These are phyloP conservation scores for Huso huso DNA, from an alignment of 2,797 vertebrate genomes.

Conservation along the genomic window DNA sequence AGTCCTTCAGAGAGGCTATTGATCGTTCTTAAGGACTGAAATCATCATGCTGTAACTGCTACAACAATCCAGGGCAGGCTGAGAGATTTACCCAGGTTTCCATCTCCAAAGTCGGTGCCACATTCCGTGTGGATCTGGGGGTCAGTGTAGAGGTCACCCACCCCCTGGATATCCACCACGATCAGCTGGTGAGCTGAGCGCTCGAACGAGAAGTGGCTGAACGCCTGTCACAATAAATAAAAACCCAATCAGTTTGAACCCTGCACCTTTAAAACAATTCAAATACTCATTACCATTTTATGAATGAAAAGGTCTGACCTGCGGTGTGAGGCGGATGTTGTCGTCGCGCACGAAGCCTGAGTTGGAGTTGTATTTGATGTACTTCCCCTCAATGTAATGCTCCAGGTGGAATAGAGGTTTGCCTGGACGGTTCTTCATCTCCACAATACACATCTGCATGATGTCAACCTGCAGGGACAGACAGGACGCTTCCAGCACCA, in stretches of 20 bases:
- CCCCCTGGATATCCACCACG: conserved; percentile 95
- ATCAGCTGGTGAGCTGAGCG: conserved; percentile 94
- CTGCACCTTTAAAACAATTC: no score
- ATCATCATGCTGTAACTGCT: no score
- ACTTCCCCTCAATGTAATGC: conserved; percentile 97
- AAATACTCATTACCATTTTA: no score
- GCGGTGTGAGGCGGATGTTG: conserved; percentile 88
- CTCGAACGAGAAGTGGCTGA: conserved; percentile 95
- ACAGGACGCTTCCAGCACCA: background rate
- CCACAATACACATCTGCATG: conserved; percentile 89
- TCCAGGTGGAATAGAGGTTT: conserved; percentile 89
- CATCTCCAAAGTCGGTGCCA: conserved; percentile 91
- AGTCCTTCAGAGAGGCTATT: no score
- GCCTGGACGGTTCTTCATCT: conserved; percentile 72
- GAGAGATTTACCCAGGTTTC: conserved; percentile 78
- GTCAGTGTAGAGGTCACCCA: conserved; percentile 95
- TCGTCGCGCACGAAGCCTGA: conserved; percentile 93
- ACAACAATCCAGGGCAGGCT: no score
- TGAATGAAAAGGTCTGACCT: conserved; percentile 54
- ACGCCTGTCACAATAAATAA: conserved; percentile 60
- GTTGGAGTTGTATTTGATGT: conserved; percentile 98
- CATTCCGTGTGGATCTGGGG: conserved; percentile 92
- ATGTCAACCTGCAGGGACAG: conserved; percentile 81
- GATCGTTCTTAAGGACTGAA: no score
- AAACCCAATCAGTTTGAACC: no score